phyloP scores from a whole-genome alignment of 2,797 vertebrate genomes.

The Myotis findleyi region DNA sequence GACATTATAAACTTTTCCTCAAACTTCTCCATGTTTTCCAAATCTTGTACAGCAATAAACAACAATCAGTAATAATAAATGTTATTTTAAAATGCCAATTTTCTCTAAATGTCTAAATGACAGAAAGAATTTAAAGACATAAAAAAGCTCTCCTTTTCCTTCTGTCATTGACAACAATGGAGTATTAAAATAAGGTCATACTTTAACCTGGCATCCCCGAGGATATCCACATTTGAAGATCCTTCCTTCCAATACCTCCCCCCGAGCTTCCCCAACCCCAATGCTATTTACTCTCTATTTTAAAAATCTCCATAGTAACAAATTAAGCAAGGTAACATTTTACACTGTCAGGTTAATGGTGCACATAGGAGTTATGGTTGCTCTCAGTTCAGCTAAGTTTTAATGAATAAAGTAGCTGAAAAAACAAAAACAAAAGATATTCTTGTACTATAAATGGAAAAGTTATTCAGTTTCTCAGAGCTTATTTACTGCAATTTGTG shows the following conservation, averaged over 20 bases:
- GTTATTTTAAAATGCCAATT: neutral
- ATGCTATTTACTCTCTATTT: neutral
- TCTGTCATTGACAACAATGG: neutral
- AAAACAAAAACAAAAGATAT: slow-evolving; percentile 16
- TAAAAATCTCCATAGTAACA: slow-evolving; percentile 47
- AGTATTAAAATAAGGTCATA: neutral
- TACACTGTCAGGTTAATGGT: slow-evolving; percentile 65
- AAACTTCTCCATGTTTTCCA: neutral
- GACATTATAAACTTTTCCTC: neutral
- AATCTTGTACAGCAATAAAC: neutral
- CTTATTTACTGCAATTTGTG: slow-evolving; percentile 35
- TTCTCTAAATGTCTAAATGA: neutral
- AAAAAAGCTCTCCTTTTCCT: neutral
- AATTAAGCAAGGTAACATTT: slow-evolving; percentile 62
- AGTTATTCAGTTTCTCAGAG: slow-evolving; percentile 44
- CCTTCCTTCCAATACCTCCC: neutral
- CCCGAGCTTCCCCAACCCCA: neutral
- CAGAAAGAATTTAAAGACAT: neutral
- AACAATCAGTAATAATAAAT: neutral
- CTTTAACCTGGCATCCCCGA: neutral
- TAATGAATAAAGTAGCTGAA: slow-evolving; percentile 61
- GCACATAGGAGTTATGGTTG: slow-evolving; percentile 20
- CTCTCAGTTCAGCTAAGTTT: slow-evolving; percentile 68
- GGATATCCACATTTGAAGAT: neutral
- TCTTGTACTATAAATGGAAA: slow-evolving; percentile 51